A percentile compares a stretch with the other conserved stretches of the same genome.
Conservation (phyloP, 2,113 vertebrate species). For the Meleagris gallopavo region DNA sequence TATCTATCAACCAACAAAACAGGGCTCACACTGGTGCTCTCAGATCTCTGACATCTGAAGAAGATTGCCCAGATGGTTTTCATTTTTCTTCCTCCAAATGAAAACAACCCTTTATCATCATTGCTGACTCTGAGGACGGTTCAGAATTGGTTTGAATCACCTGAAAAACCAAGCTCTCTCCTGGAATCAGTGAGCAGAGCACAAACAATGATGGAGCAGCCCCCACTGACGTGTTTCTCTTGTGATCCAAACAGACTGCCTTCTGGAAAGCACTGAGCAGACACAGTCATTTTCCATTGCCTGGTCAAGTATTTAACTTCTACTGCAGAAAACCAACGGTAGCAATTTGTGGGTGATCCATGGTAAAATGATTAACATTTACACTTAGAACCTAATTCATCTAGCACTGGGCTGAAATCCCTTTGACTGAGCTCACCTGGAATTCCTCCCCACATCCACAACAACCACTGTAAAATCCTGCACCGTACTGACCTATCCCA, state of each 20-base stretch:
- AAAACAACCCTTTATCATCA: slow-evolving; percentile 19
- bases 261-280: not conserved
- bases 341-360: not conserved
- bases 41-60: slow-evolving; percentile 1
- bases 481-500: not conserved
- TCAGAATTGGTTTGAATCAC: slow-evolving; percentile 6
- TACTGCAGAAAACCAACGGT: not conserved
- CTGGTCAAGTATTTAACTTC: not conserved
- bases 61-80: not conserved
- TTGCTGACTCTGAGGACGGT: not conserved
- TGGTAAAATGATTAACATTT: not conserved
- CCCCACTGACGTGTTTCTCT: not conserved
- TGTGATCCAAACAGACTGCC: not conserved
- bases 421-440: not conserved
- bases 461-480: not conserved
- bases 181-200: not conserved
- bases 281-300: not conserved
- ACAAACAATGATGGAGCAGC: not conserved
- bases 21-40: not conserved
- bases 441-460: not conserved
- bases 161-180: not conserved
- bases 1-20: slow-evolving; percentile 10
- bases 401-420: not conserved
- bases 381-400: not conserved
- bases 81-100: slow-evolving; percentile 8